Evolutionary conservation across 2,797 vertebrate species (phyloP), one percentile per base, ranked within the genome.

Genomic region (Danio albolineatus): DNA sequence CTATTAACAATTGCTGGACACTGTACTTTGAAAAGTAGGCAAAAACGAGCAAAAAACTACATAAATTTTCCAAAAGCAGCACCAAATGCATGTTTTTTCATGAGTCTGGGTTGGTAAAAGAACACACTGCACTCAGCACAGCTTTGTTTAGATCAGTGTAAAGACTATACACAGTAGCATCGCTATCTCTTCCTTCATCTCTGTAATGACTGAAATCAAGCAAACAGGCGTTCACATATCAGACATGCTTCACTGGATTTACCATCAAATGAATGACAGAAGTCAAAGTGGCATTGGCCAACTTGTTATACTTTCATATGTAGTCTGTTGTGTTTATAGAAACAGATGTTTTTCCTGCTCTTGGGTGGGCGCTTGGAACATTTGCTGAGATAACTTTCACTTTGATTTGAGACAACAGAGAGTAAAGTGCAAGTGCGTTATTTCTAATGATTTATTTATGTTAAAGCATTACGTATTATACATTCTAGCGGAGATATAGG

Each of bases 231-330:
- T 61, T 80, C 64, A 80, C 62, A 53, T 80, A 76, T 53, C 81
- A 80, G 80, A 70, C 64, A 72, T 12, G 56, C 82, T 86, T 89
- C 91, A 86, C 87, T 90, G 84, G 44, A 16, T 48, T 59, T 1
- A 57, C 43, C 76, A 92, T 93, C 87, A 93, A 89, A 92, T 84
- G 48, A 13, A 38, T 76, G 88, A 89, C 86, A 89, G 85, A 85
- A 87, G 86, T 77, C 60, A 59, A 28, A 73, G 38, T 54, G 36
- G 38, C 5, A 41, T 7, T 44, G 49, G n/a, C 14, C 28, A 8
- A 8, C 44, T 65, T 76, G 19, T 36, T 60, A 2, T 10, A 19
- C n/a, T 49, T 71, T 28, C 6, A 5, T 54, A 81, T 67, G n/a
- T 28, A 28, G 10, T 49, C 5, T 62, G 70, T 13, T 54, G 7